Evolutionary conservation across 2,888 invertebrate species (phyloP).

Genomic region (Calameuta filiformis): DNA sequence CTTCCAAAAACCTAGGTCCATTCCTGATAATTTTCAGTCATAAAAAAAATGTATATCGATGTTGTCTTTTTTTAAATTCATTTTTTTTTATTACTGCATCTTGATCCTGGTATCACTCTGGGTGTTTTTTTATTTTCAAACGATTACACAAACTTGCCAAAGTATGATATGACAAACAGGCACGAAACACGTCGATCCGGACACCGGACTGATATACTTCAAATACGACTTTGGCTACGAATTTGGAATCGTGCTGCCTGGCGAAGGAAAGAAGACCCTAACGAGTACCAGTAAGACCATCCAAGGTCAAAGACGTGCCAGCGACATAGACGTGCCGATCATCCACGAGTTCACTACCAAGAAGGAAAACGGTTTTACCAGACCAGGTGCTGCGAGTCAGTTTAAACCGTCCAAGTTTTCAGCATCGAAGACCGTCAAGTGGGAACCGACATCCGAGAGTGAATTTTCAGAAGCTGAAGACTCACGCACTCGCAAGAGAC

Average conservation of each 20-base stretch:
- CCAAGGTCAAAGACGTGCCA: conserved; percentile 69
- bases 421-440: conserved; percentile 68
- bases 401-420: conserved; percentile 14
- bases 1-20: too few species aligned
- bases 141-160: conserved; percentile 2
- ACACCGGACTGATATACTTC: conserved; percentile 82
- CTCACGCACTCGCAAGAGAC: conserved; percentile 62
- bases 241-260: conserved; percentile 79
- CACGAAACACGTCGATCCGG: conserved; percentile 81
- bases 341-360: conserved; percentile 72
- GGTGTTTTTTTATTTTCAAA: background rate
- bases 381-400: conserved; percentile 27
- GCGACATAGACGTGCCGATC: conserved; percentile 76
- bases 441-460: conserved; percentile 74
- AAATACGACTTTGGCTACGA: conserved; percentile 86
- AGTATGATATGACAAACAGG: conserved; percentile 64
- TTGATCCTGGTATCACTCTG: too few species aligned
- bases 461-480: conserved; percentile 73
- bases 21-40: too few species aligned
- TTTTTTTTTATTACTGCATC: too few species aligned
- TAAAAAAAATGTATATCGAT: too few species aligned
- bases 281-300: conserved; percentile 64
- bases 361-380: conserved; percentile 52
- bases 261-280: conserved; percentile 70
- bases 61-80: too few species aligned